Conservation (phyloP, 1,140 invertebrate genomes). For the Agrypnia vestita region DNA sequence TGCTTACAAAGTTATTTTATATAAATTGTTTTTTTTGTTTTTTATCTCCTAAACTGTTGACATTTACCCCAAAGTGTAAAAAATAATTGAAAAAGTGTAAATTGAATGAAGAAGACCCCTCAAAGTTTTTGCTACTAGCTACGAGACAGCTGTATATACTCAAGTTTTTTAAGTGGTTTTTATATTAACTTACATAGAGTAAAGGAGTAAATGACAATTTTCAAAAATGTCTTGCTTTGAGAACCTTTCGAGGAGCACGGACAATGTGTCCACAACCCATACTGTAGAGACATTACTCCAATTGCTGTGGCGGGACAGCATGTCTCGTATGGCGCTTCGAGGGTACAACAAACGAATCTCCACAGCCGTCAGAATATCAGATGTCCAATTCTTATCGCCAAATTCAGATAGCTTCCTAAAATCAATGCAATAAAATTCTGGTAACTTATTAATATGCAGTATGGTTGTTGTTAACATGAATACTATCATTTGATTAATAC, state of each 20-base stretch:
- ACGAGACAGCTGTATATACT: no score
- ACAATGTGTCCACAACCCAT: neutral
- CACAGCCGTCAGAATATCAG: constrained; percentile 5
- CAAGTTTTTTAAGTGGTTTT: no score
- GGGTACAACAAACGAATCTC: neutral
- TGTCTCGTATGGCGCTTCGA: neutral
- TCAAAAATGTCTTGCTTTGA: constrained; percentile 8
- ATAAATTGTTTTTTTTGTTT: no score
- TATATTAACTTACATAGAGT: neutral
- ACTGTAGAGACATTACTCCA: constrained; percentile 1
- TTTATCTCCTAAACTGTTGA: no score
- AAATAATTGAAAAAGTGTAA: no score
- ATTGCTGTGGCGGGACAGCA: neutral
- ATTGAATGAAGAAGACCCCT: no score
- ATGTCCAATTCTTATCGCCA: neutral
- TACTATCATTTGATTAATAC: no score
- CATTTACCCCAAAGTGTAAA: no score
- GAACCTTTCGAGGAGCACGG: neutral
- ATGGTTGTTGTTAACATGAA: no score
- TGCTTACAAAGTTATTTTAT: no score
- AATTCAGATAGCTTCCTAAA: neutral
- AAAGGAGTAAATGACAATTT: constrained; percentile 21
- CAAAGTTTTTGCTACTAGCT: no score
- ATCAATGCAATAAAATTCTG: neutral
- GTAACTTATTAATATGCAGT: no score